phyloP scores from a whole-genome alignment of 2,113 vertebrate genomes.

The Telmatochromis sp. region DNA sequence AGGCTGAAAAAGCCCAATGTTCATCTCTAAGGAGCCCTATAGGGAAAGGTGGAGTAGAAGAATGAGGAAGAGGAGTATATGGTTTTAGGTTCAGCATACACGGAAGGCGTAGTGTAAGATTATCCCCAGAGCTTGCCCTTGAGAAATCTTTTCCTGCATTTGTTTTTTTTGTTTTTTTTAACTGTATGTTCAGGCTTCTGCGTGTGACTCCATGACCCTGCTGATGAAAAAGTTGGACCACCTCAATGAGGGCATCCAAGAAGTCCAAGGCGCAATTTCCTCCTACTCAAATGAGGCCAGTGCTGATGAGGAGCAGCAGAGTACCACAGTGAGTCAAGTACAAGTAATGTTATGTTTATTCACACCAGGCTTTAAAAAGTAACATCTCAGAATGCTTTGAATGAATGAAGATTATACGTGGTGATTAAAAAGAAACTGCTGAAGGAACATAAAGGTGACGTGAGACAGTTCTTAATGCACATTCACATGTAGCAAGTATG shows the following conservation, averaged over 20 bases:
- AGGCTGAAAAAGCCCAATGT: neutral
- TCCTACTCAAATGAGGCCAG: slow-evolving; percentile 43
- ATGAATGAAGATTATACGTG: neutral
- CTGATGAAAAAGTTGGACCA: slow-evolving; percentile 76
- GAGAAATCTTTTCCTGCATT: neutral
- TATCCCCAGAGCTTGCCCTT: neutral
- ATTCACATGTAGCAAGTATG: neutral
- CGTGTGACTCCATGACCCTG: slow-evolving; percentile 71
- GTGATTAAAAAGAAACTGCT: neutral
- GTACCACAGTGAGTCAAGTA: slow-evolving; percentile 46
- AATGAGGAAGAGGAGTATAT: neutral
- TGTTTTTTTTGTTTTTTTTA: neutral
- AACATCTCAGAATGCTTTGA: neutral
- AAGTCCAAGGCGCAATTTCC: slow-evolving; percentile 54
- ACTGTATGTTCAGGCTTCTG: slow-evolving; percentile 22
- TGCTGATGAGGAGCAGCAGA: slow-evolving; percentile 36
- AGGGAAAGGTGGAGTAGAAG: slow-evolving; percentile 1
- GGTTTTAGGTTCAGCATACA: neutral
- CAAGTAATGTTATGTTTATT: neutral
- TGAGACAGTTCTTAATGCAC: neutral
- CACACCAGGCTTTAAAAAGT: neutral
- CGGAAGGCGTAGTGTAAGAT: neutral
- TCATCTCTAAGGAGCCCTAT: neutral
- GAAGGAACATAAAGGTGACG: neutral
- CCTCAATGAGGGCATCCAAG: slow-evolving; percentile 70